Base-by-base conservation (phyloP, 2,888 invertebrate species). In the Ptilodon capucinus region DNA sequence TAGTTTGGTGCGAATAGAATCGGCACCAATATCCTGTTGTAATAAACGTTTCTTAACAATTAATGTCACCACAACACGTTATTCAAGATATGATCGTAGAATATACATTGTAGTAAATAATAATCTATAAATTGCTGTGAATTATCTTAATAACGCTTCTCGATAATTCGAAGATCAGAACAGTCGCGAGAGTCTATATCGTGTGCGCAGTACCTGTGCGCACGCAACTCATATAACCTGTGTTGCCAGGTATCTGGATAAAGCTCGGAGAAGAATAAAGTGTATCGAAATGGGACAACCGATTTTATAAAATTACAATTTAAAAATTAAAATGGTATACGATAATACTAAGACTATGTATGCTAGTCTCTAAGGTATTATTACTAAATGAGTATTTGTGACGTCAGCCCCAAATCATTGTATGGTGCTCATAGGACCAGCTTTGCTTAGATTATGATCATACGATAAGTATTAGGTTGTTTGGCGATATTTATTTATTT, bases 131-230 rank as follows among this genome's bases (percentile, higher is more conserved):
- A 73, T 73, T 74, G 68, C 73, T 60, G 67, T 72, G 74, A 71
- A 78, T 78, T 78, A 78, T 77, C 72, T 66, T 78, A 78, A 78
- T 78, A 67, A 72, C 64, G 54, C 66, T 64, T 69, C 67, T 71
- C 64, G 72, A 72, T 71, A 71, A 76, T 76, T 72, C 73, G 73
- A 75, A 74, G 77, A 74, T 76, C 75, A 58, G 66, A 60, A 68
- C 57, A 59, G 63, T 62, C 63, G 68, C 60, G 46, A 54, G 63
- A n/a, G 53, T 57, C 53, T 40, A 52, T 60, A 56, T 57, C 52
- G 58, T 51, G 60, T 57, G 38, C 9, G 16, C 16, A 19, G 18
- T 30, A 11, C 39, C 60, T 65, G 68, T 58, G 69, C 72, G 48
- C 74, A 77, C 77, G 77, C 77, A 77, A 75, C 60, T 19, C 48